Base-by-base conservation (phyloP, 2,113 vertebrate species). In the Pandion haliaetus region DNA sequence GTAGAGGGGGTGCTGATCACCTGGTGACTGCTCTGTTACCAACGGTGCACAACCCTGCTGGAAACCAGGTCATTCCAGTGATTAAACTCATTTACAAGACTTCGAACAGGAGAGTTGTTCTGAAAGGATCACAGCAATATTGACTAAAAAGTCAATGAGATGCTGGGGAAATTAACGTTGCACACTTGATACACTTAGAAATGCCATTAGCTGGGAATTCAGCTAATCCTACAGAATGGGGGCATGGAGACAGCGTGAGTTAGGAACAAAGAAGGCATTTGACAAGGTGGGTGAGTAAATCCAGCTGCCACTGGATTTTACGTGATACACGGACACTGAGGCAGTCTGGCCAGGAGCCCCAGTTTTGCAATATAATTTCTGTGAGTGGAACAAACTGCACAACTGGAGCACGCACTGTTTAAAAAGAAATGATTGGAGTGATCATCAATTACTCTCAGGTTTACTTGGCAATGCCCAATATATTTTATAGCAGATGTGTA, bases 101-200 rank as follows among this genome's bases (percentile, higher is more conserved):
- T 82, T 96, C 1, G 9, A 97, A 95, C 50, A 71, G 87, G 86
- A 93, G 84, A 90, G 58, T 23, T 86, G 70, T 72, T 96, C 91
- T 93, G 79, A 91, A 97, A 95, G 82, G 82, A 96, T 97, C 95
- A 88, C 31, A 9, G 70, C 36, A 87, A 91, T 96, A 96, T 95
- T 86, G 96, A 95, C 94, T 87, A 63, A 94, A 88, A 97, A 97
- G 91, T 95, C 95, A 95, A 95, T 97, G 94, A 93, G 94, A 93
- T 96, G 78, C 84, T 94, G 71, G 93, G 91, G 89, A 97, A 97
- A 96, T 97, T 93, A 97, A 91, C 42, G 3, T n/a, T 94, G 84
- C 91, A 77, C 93, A 91, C 82, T 96, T 91, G 94, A 93, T 96
- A 94, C 84, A 67, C 86, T 96, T 88, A 59, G 82, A 96, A 96